Base-by-base conservation (phyloP, 1,140 invertebrate species). In the Drosophila bipectinata region DNA sequence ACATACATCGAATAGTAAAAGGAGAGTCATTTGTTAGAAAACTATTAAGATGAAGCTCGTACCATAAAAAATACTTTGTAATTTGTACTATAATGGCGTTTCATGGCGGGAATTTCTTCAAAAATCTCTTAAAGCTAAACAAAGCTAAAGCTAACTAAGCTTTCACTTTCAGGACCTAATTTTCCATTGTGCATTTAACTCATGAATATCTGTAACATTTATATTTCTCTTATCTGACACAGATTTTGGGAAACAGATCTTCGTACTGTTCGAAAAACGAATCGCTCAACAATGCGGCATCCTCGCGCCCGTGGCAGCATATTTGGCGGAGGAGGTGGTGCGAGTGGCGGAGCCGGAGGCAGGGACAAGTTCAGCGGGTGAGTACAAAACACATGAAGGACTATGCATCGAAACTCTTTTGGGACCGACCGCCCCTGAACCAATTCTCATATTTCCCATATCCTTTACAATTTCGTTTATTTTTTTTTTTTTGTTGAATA, bases 171-270 rank as follows among this genome's bases (percentile, higher is more conserved):
- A 26, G 26, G 6, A 15, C 4, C 6, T 26, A 37, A 9, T 18
- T 44, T 44, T 7, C 24, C 18, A 3, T 18, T 7, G 44, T 47
- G 44, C 10, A 21, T 8, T 14, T 9, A 12, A 30, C 10, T 4
- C 26, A 15, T 15, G 9, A 41, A 39, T 15, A 21, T 44, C 32
- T 57, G 49, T 12, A 24, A 44, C 49, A 41, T 32, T 32, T 0
- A 52, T 10, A 21, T 37, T 39, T 34, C 6, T 34, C 21, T 9
- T 7, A 30, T 26, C 15, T 34, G 32, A 14, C 18, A 15, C 59
- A 92, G 91, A 24, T 92, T 97, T 87, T 97, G 96, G 96, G 95
- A 96, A 80, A 94, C 95, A 64, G 95, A 97, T 89, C 94, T 97
- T 34, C 95, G 94, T 56, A 93, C 96, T 9, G 95, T 94, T 2